These are phyloP conservation scores for Chunga burmeisteri DNA, from an alignment of 2,113 vertebrate genomes.

Conservation along the genomic window DNA sequence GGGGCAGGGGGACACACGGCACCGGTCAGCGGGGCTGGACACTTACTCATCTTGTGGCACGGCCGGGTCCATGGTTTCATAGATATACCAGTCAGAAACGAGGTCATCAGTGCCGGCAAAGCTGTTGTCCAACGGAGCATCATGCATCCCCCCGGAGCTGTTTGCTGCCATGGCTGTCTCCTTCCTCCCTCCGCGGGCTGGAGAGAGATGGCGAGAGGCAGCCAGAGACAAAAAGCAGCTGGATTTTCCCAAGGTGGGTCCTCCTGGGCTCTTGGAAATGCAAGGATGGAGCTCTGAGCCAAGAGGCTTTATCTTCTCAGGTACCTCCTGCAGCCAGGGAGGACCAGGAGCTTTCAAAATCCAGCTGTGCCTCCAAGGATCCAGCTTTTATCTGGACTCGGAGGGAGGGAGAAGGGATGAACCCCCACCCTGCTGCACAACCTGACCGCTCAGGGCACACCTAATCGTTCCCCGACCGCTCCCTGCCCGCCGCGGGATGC, in stretches of 20 bases:
- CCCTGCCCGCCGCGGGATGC: not conserved
- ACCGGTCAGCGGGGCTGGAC: not conserved
- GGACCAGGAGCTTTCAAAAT: not conserved
- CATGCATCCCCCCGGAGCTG: accelerated
- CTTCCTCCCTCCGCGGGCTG: not conserved
- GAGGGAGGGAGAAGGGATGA: conserved; percentile 13
- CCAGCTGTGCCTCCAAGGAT: not conserved
- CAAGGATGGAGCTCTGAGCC: not conserved
- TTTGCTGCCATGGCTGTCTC: conserved; percentile 40
- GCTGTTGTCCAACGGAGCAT: not conserved
- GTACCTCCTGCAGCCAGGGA: not conserved
- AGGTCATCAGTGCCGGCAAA: not conserved
- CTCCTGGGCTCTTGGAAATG: not conserved
- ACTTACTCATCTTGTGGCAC: conserved; percentile 60
- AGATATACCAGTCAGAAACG: conserved; percentile 70
- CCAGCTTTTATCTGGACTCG: conserved; percentile 6
- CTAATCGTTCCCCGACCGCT: not conserved
- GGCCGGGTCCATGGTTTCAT: not conserved
- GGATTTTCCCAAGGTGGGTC: not conserved
- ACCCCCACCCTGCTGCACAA: accelerated
- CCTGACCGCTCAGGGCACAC: not conserved
- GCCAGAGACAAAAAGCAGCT: not conserved
- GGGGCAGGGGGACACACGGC: not conserved
- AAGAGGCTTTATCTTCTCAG: not conserved
- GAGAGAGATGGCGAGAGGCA: not conserved